These are phyloP conservation scores for Cygnus buccinator DNA, from an alignment of 2,113 vertebrate species.

Conservation along the genomic window DNA sequence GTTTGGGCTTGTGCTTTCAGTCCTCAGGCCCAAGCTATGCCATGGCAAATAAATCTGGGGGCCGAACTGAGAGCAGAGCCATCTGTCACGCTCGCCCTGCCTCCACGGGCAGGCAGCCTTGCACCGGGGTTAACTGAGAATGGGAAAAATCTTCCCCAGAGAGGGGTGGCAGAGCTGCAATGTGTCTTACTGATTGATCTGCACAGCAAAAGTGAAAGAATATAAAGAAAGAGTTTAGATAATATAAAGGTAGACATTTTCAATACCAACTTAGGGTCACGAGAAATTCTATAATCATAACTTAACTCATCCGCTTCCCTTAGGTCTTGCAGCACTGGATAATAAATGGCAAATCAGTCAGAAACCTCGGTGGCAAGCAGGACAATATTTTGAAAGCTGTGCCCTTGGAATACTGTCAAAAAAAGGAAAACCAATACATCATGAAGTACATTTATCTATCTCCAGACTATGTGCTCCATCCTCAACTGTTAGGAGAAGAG, in stretches of 20 bases:
- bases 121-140: neutral
- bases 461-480: neutral
- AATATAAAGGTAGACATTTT: neutral
- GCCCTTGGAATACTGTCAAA: conserved; percentile 26
- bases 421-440: neutral
- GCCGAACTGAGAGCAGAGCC: neutral
- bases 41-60: neutral
- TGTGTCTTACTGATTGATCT: neutral
- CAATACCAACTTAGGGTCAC: neutral
- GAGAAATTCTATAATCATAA: neutral
- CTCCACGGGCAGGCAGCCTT: neutral
- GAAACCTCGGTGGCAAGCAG: neutral
- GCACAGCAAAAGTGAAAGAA: neutral
- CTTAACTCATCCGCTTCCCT: neutral
- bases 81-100: accelerated
- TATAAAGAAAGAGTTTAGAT: neutral
- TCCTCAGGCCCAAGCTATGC: neutral
- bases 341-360: neutral
- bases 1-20: neutral
- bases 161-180: neutral
- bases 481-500: neutral
- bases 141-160: neutral
- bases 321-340: neutral
- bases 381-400: neutral
- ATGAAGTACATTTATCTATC: neutral